A percentile compares a stretch with the other conserved stretches of the same genome.
phyloP scores from a whole-genome alignment of 2,888 invertebrate genomes.

The Pediacus dermestoides region DNA sequence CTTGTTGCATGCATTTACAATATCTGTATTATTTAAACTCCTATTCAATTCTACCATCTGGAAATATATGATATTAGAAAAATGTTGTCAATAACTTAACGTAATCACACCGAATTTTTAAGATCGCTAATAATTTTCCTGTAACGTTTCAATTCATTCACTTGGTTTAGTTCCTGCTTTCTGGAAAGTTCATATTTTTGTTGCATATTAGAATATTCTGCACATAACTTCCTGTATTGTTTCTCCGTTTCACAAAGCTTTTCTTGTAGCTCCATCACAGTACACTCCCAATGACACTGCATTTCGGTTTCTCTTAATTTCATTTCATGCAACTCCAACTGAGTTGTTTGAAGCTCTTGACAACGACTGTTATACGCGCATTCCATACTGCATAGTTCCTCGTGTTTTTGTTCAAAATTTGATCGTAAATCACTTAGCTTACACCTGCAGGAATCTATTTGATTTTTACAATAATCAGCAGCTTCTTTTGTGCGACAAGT shows the following conservation, averaged over 20 bases:
- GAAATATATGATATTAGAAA: conserved; percentile 8
- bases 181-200: too few species aligned
- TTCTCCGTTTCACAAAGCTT: conserved; percentile 26
- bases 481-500: conserved; percentile 25
- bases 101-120: conserved; percentile 34
- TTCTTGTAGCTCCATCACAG: conserved; percentile 30
- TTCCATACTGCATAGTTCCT: conserved; percentile 33
- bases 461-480: conserved; percentile 23
- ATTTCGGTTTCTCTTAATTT: conserved; percentile 30
- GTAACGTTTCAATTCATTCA: conserved; percentile 32
- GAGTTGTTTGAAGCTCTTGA: conserved; percentile 31
- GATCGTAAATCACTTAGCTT: conserved; percentile 33
- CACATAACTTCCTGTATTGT: conserved; percentile 20
- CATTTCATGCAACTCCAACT: conserved; percentile 34
- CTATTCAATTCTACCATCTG: conserved; percentile 35
- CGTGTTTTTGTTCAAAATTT: conserved; percentile 33
- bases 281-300: conserved; percentile 24
- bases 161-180: too few species aligned
- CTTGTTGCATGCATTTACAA: background rate
- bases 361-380: conserved; percentile 35
- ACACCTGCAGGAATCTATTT: conserved; percentile 28
- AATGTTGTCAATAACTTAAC: conserved; percentile 1
- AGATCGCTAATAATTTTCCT: conserved; percentile 36
- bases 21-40: conserved; percentile 21
- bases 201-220: conserved; percentile 25